A percentile compares a stretch with the other conserved stretches of the same genome.
These are phyloP conservation scores for Eptatretus atami DNA, from an alignment of 2,797 vertebrate species.

Conservation along the genomic window DNA sequence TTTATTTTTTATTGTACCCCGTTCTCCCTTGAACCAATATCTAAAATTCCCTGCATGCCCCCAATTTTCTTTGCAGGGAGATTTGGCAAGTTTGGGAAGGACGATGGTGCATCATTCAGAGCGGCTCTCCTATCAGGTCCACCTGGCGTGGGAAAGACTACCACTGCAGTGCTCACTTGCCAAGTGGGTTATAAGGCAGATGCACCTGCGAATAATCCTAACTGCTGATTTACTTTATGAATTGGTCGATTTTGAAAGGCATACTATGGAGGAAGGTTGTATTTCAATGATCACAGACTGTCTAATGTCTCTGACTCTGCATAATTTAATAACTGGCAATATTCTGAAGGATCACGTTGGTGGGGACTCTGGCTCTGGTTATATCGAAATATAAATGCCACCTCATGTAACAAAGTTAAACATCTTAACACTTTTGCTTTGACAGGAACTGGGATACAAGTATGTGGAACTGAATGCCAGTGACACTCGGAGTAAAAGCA, in stretches of 20 bases:
- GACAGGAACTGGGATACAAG: conserved; percentile 55
- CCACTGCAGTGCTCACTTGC: conserved; percentile 61
- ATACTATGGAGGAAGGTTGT: too few relatives aligned
- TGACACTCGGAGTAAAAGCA: conserved; percentile 68
- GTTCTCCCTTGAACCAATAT: too few relatives aligned
- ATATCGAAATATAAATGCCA: too few relatives aligned
- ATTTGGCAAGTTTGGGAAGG: conserved; percentile 29
- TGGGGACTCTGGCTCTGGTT: too few relatives aligned
- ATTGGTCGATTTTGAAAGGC: not conserved
- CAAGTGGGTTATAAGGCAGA: conserved; percentile 24
- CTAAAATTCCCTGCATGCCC: too few relatives aligned
- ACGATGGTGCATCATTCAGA: conserved; percentile 41
- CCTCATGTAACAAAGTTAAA: too few relatives aligned
- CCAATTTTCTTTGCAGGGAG: conserved; percentile 13
- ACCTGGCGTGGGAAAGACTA: conserved; percentile 89
- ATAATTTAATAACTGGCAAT: too few relatives aligned
- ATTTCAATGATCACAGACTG: too few relatives aligned
- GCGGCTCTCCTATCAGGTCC: conserved; percentile 75
- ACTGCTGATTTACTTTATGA: not conserved
- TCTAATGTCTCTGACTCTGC: too few relatives aligned
- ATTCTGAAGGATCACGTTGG: too few relatives aligned
- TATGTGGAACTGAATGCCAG: conserved; percentile 91
- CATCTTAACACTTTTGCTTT: not conserved
- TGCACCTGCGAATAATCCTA: not conserved
- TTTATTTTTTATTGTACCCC: conserved; percentile 7